phyloP scores from a whole-genome alignment of 2,113 vertebrate genomes.

The Heptranchias perlo region DNA sequence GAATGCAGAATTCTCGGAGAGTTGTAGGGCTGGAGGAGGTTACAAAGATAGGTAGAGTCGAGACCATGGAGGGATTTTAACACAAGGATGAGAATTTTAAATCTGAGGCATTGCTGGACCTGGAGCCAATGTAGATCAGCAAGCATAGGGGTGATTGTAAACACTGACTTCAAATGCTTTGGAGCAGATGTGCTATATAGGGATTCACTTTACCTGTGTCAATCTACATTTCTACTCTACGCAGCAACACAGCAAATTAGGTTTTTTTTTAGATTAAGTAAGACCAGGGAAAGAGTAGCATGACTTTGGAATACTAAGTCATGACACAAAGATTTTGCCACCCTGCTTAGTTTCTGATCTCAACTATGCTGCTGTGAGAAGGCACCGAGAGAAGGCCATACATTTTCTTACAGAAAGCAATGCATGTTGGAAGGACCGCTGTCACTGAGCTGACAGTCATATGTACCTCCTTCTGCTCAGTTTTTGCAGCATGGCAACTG shows the following conservation, averaged over 20 bases:
- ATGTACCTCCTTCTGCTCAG: not conserved
- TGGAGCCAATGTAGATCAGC: too few species aligned
- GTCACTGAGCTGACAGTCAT: not conserved
- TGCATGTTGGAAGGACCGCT: not conserved
- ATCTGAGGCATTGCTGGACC: too few species aligned
- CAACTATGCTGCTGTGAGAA: not conserved
- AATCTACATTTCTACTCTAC: not conserved
- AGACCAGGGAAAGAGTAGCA: not conserved
- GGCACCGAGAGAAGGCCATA: not conserved
- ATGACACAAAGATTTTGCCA: not conserved
- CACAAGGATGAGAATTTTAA: too few species aligned
- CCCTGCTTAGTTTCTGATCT: not conserved
- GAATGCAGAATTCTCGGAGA: not conserved
- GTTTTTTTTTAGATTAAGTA: not conserved
- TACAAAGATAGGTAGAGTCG: not conserved
- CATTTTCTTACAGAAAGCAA: not conserved
- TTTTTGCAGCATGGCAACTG: not conserved
- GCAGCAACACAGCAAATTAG: not conserved
- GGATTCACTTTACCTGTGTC: not conserved
- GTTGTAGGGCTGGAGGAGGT: not conserved
- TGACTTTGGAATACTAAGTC: not conserved
- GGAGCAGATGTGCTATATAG: not conserved
- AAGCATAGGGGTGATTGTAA: too few species aligned
- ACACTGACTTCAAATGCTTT: too few species aligned
- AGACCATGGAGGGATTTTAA: not conserved